Base-by-base conservation (phyloP, 2,113 vertebrate genomes). In the Xiphophorus hellerii region DNA sequence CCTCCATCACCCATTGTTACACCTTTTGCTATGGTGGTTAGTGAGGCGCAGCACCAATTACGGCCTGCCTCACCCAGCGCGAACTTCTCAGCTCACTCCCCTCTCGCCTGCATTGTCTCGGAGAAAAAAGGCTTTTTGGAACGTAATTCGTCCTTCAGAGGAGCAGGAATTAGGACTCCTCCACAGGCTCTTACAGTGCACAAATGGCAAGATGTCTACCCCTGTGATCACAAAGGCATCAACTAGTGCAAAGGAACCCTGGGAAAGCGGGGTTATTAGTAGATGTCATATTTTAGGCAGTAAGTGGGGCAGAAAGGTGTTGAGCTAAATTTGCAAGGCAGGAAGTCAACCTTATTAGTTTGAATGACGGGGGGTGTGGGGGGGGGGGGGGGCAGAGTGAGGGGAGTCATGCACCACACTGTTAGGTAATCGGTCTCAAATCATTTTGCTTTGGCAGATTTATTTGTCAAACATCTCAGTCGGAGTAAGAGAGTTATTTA, bases 11-110 rank as follows among this genome's bases (percentile, higher is more conserved):
- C 83, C 79, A 37, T 78, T n/a, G 81, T 86, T 83, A 81, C 71
- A 89, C 84, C 80, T 89, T 58, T 86, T 78, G 84, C 83, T 80
- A 0, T 88, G 51, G 83, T 60, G 88, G 66, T 74, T 85, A 84
- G 85, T 87, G 81, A 87, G 88, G 76, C 79, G 30, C 73, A 39
- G 69, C 77, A 25, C 77, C 84, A 89, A 86, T 92, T 88, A 87
- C 69, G 1, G 85, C 74, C 77, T 77, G 77, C 74, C 76, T 88
- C 80, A 74, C 30, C 70, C 77, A 63, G n/a, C 66, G 12, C 64
- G 2, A 69, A 28, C 63, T 80, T 44, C 42, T n/a, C n/a, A 25
- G 68, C 79, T 63, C 67, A 33, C 72, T 54, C 67, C 66, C 42
- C 60, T 65, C 81, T 58, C 22, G 48, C 61, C 81, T 65, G 27